Percentiles rank a stretch among this genome's conserved stretches.
Conservation (phyloP, 2,888 invertebrate genomes). For the Anthrax anthrax region DNA sequence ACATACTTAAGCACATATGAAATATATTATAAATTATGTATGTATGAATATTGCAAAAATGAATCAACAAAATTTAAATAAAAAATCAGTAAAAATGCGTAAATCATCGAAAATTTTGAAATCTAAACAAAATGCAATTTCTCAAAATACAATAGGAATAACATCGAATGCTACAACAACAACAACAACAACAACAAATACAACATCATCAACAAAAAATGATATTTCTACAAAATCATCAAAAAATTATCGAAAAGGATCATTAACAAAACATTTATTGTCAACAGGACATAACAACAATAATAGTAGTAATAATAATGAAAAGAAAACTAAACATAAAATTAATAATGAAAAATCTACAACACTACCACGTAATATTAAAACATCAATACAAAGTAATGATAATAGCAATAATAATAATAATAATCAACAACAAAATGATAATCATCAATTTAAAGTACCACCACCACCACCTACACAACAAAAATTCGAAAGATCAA, state of each 20-base stretch:
- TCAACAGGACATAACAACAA: no score
- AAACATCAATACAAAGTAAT: background rate
- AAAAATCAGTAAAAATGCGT: background rate
- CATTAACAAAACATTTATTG: no score
- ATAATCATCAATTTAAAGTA: background rate
- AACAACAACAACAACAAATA: background rate
- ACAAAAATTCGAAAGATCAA: conserved; percentile 28
- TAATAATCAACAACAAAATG: background rate
- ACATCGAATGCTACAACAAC: background rate
- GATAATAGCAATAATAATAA: background rate
- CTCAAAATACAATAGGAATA: no score
- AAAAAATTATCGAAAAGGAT: no score
- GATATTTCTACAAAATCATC: background rate
- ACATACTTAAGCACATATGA: no score
- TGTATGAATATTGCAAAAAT: background rate
- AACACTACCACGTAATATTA: background rate
- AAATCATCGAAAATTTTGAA: background rate
- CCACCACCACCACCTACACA: background rate
- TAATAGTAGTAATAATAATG: no score
- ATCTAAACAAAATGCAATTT: background rate
- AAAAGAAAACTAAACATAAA: no score
- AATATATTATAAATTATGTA: no score
- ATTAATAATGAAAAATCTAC: background rate
- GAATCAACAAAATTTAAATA: background rate
- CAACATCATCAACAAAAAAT: background rate